These are phyloP conservation scores for Pteruthius melanotis DNA, from an alignment of 2,113 vertebrate genomes.

Conservation along the genomic window DNA sequence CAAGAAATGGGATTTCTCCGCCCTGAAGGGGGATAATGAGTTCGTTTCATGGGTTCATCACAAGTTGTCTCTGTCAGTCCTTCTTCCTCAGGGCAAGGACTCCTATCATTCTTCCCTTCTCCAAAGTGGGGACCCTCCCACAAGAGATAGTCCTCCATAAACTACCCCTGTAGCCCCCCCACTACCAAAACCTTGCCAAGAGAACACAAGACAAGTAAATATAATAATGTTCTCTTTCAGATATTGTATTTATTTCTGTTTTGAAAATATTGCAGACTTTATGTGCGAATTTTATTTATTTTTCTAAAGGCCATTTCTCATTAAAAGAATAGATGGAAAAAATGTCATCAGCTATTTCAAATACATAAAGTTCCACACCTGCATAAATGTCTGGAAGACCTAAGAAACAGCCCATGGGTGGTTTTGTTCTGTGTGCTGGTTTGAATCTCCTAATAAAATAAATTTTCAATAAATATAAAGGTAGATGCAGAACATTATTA, in stretches of 20 bases:
- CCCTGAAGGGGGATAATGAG: not conserved
- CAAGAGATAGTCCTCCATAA: not conserved
- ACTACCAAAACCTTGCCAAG: not conserved
- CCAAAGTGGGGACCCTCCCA: accelerated
- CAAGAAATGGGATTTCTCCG: not conserved
- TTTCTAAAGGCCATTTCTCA: not conserved
- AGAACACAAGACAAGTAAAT: not conserved
- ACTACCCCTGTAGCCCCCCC: accelerated
- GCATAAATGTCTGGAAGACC: constrained; percentile 34
- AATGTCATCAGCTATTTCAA: constrained; percentile 5
- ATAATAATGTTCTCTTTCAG: not conserved
- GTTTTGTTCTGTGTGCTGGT: not conserved
- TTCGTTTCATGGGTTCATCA: not conserved
- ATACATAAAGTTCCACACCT: constrained; percentile 32
- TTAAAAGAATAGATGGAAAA: constrained; percentile 1
- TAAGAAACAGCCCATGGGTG: constrained; percentile 28
- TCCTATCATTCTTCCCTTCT: not conserved
- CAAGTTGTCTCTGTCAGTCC: not conserved
- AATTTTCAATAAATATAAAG: constrained; percentile 22
- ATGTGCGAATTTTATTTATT: not conserved
- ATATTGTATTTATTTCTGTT: not conserved
- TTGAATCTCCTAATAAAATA: constrained; percentile 41
- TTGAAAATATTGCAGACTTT: not conserved
- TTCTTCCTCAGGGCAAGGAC: not conserved
- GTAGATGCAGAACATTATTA: constrained; percentile 11